Evolutionary conservation across 2,113 vertebrate genomes (phyloP).

Genomic region (Pomatorhinus ruficollis): DNA sequence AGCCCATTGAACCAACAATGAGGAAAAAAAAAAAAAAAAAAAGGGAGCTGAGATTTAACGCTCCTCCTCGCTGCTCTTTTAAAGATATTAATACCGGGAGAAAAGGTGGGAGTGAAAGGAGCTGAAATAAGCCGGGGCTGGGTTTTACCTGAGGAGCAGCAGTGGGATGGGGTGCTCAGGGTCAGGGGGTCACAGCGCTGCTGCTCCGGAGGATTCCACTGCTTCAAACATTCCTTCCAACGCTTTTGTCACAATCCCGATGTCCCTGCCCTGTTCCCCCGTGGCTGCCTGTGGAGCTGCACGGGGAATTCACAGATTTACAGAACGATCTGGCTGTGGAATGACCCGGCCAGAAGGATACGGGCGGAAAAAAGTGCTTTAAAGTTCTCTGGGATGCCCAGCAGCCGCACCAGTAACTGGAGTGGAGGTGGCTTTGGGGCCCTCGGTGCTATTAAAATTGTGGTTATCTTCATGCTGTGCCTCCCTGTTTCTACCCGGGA

Average conservation of each 20-base stretch:
- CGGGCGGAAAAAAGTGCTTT: too few relatives aligned
- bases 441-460: neutral
- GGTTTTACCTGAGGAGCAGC: neutral
- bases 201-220: neutral
- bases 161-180: neutral
- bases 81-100: neutral
- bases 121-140: neutral
- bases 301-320: neutral
- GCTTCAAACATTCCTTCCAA: neutral
- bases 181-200: neutral
- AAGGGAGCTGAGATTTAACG: slow-evolving; percentile 3
- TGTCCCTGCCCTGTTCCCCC: neutral
- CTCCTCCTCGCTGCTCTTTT: neutral
- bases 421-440: neutral
- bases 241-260: rapidly evolving
- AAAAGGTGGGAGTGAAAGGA: neutral
- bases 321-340: neutral
- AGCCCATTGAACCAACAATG: slow-evolving; percentile 25
- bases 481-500: neutral
- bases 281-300: rapidly evolving
- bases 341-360: rapidly evolving
- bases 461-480: neutral
- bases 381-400: neutral
- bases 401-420: too few relatives aligned
- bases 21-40: neutral